phyloP scores from a whole-genome alignment of 2,113 vertebrate species.

The Seriola aureovittata region DNA sequence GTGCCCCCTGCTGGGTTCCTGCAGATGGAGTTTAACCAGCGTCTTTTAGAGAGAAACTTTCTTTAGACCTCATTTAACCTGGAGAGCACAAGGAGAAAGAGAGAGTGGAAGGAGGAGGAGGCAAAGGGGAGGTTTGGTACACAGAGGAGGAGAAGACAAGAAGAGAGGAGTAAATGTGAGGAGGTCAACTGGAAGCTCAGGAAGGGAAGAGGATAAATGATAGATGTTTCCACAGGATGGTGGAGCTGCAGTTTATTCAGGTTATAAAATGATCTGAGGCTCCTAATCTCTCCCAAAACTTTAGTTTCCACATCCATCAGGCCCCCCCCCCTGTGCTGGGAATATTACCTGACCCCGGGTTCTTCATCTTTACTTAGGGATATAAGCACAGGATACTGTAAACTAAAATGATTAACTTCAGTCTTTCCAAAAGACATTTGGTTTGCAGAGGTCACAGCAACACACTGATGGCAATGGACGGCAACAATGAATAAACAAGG shows the following conservation, averaged over 20 bases:
- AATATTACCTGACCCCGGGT: neutral
- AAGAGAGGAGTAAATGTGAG: neutral
- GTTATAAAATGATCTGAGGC: no score
- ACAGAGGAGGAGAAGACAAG: neutral
- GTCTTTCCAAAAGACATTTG: no score
- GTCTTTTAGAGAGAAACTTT: slow-evolving; percentile 42
- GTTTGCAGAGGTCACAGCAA: no score
- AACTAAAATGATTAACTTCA: no score
- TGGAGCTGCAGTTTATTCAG: no score
- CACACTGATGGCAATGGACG: no score
- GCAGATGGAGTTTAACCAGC: slow-evolving; percentile 26
- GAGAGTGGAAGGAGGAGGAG: neutral
- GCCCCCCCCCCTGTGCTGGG: no score
- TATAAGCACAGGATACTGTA: no score
- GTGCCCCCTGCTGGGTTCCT: slow-evolving; percentile 51
- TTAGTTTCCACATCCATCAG: no score
- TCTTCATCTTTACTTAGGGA: neutral
- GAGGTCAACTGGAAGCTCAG: neutral
- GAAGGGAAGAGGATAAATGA: neutral
- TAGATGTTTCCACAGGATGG: no score
- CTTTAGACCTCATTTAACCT: slow-evolving; percentile 55
- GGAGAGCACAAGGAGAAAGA: neutral
- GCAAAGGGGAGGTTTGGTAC: neutral
- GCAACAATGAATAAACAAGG: no score
- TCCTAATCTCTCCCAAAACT: no score